Percentiles rank a stretch among this genome's conserved stretches.
These are phyloP conservation scores for Drosophila neotestacea DNA, from an alignment of 2,888 invertebrate genomes.

Conservation along the genomic window DNA sequence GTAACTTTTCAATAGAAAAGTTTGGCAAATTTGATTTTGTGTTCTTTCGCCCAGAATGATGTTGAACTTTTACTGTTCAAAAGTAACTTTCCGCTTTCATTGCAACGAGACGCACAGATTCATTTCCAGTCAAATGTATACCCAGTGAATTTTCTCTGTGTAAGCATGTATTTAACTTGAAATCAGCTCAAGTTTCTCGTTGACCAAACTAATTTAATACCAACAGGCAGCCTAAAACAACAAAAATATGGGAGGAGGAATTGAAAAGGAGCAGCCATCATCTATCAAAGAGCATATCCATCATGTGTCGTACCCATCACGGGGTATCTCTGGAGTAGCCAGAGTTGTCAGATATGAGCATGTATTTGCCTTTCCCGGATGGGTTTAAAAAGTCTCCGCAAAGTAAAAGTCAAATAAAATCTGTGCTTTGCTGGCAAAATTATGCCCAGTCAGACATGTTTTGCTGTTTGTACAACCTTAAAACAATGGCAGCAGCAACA, in stretches of 20 bases:
- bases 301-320: constrained; percentile 18
- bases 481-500: constrained; percentile 44
- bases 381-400: constrained; percentile 41
- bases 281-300: constrained; percentile 41
- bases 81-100: constrained; percentile 42
- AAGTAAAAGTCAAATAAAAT: constrained; percentile 63
- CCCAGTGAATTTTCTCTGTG: constrained; percentile 1
- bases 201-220: background rate
- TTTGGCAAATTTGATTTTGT: constrained; percentile 42
- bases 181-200: background rate
- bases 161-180: background rate
- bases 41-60: constrained; percentile 29
- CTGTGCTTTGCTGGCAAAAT: constrained; percentile 43
- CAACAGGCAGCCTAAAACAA: constrained; percentile 28
- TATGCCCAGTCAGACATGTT: constrained; percentile 55
- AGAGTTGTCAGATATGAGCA: constrained; percentile 8
- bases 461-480: constrained; percentile 58
- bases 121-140: constrained; percentile 8
- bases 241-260: background rate
- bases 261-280: background rate
- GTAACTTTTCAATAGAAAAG: constrained; percentile 51
- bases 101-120: constrained; percentile 14
- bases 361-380: constrained; percentile 26
- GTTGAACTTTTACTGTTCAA: constrained; percentile 38
- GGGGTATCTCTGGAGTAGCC: constrained; percentile 20